A percentile compares a stretch with the other conserved stretches of the same genome.
Evolutionary conservation across 2,797 vertebrate genomes (phyloP).

Genomic region (Micromesistius poutassou): DNA sequence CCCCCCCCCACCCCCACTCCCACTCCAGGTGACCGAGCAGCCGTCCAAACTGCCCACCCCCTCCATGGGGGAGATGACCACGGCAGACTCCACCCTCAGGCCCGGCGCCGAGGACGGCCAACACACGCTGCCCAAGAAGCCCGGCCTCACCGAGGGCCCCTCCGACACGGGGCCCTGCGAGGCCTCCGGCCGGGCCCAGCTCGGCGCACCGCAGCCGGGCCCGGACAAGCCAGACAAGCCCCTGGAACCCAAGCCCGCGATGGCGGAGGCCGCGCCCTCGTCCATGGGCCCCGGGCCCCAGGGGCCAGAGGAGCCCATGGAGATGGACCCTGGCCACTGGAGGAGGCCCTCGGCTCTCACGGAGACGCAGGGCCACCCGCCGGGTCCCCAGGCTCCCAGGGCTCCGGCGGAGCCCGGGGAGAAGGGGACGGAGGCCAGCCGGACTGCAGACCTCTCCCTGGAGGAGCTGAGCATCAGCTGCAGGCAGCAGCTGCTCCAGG

Average conservation of each 20-base stretch:
- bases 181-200: constrained; percentile 8
- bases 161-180: constrained; percentile 62
- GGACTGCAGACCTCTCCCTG: constrained; percentile 86
- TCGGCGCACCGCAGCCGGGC: constrained; percentile 44
- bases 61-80: constrained; percentile 90
- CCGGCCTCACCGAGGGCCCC: constrained; percentile 72
- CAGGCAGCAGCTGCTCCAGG: constrained; percentile 76
- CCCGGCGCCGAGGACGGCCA: constrained; percentile 83
- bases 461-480: constrained; percentile 96
- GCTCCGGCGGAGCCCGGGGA: constrained; percentile 61
- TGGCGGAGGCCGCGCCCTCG: constrained; percentile 56
- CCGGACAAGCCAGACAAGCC: constrained; percentile 52
- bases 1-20: constrained; percentile 55
- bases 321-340: constrained; percentile 72
- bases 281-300: constrained; percentile 58
- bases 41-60: constrained; percentile 69
- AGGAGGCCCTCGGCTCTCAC: constrained; percentile 57
- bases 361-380: constrained; percentile 59
- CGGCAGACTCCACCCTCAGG: constrained; percentile 84
- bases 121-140: constrained; percentile 81
- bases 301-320: constrained; percentile 84
- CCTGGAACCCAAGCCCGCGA: constrained; percentile 59
- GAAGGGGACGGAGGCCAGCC: constrained; percentile 72
- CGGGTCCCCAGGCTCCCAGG: constrained; percentile 58
- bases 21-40: constrained; percentile 82